Base-by-base conservation (phyloP, 92 coral and sea anemone species). In the Meandrina meandrites region DNA sequence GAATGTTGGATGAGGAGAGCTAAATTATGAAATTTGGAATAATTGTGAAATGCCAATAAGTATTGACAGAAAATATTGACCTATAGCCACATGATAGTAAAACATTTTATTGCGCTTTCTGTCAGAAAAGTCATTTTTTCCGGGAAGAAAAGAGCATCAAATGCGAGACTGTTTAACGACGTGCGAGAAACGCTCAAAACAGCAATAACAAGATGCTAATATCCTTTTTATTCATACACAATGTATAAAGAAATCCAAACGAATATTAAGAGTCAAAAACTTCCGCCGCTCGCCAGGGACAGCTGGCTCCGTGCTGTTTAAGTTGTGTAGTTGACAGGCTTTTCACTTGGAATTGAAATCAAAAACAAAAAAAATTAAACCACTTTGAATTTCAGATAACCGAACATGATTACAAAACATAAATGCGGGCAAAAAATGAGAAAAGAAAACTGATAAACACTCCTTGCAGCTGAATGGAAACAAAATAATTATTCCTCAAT, bases 241-340 rank as follows among this genome's bases (percentile, higher is more conserved):
- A 9, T 14, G 31, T 51, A 51, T 36, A 73, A 32, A 79, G 0
- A 32, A 54, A 78, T 45, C 17, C 30, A 78, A 8, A 31, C 36
- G 14, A 78, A 78, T 31, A 78, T 53, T 5, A 50, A 78, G n/a
- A 10, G 28, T 5, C 9, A 16, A 47, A 16, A 47, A n/a, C 48
- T 73, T 34, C 76, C 28, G 60, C 47, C 47, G 35, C 31, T 7
- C 47, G 35, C 47, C 10, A 0, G 7, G 36, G 82, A 45, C 88
- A 76, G 81, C 75, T 84, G 88, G 3, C 17, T 13, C 9, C 53
- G 18, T 14, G 42, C 71, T 84, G 73, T 76, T 84, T 83, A 72
- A 72, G 32, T 32, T 75, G 74, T 42, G 36, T 62, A 75, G 51
- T 48, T 34, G 69, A 48, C 73, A 67, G 28, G 68, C 69, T 83